Base-by-base conservation (phyloP, 2,888 invertebrate genomes). In the Heliconius aoede region DNA sequence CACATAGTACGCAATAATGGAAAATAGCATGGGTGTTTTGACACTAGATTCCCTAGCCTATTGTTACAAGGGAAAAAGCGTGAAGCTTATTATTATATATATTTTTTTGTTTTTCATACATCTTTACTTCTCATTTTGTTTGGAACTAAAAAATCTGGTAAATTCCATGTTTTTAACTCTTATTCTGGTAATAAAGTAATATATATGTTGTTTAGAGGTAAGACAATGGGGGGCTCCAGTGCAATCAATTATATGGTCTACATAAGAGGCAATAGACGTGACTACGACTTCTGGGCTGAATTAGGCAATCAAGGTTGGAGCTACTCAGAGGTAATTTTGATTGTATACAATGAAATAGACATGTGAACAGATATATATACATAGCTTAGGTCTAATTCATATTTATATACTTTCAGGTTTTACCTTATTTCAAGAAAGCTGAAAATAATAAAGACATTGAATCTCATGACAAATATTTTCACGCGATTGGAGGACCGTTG, bases 341-440 rank as follows among this genome's bases (percentile, higher is more conserved):
- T 9, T 46, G 8, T 15, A 26, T n/a, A 3, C 28, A n/a, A 60
- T 60, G 21, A 55, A 55, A 55, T n/a, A n/a, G n/a, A n/a, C n/a
- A 55, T n/a, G 9, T n/a, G 64, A 68, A 40, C 72, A 46, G 7
- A 13, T 40, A 13, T 46, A 46, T 18, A 46, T 46, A 21, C 18
- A 46, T 46, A 21, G 1, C 18, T 15, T 3, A 46, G 18, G 46
- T 21, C 46, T 46, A 4, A 55, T 55, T 55, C 11, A n/a, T n/a
- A n/a, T 55, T 55, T 55, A 73, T 65, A 65, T 28, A 24, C 26
- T 90, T 90, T 8, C 89, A 95, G 95, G 90, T 96, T 1, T 90
- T 97, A 26, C 96, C 96, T 0, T 97, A 97, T 85, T 97, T 96
- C 86, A 95, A 95, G 75, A 96, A 96, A 89, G 93, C 96, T 0